Base-by-base conservation (phyloP, 2,797 vertebrate genomes). In the Scomberomorus guttatus region DNA sequence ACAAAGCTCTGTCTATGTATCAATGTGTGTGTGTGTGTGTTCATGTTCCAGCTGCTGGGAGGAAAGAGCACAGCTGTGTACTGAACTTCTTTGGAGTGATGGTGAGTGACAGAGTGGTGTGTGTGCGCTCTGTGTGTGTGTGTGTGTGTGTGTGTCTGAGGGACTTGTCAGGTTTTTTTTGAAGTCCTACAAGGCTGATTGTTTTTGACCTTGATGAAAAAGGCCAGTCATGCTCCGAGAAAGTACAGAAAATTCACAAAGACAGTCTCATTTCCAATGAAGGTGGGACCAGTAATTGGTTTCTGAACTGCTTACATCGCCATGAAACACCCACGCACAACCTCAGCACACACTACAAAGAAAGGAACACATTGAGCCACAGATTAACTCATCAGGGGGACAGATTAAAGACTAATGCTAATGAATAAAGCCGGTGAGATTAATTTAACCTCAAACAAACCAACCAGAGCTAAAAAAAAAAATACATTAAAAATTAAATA, bases 21-120 rank as follows among this genome's bases (percentile, higher is more conserved):
- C 44, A 66, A 57, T 68, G 54, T 75, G 39, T 80, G 37, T 66
- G 61, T 64, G 61, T 61, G 72, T 75, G 50, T 68, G 50, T 79
- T 24, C 5, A 20, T 68, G 42, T 80, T 64, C 55, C 72, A 88
- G 79, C 80, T 86, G 84, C 64, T 79, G 74, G 48, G 81, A 77
- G 78, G 67, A 72, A 69, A 67, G 62, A 71, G 44, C 34, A 75
- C 85, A 92, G 85, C 86, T 91, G 86, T 86, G 78, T 69, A 29
- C 69, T 72, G 61, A 75, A 81, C 32, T 32, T 74, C 72, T 77
- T 55, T 79, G n/a, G 32, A 78, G 66, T 20, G 51, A 25, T 22
- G 29, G 14, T 52, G 37, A 44, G 44, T 18, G 4, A 17, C 5
- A 20, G 71, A 32, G 59, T 55, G 54, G 37, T 67, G 39, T 59